Evolutionary conservation across 2,797 vertebrate genomes (phyloP), one percentile per base, ranked within the genome.

Genomic region (Tiaroga cobitis): DNA sequence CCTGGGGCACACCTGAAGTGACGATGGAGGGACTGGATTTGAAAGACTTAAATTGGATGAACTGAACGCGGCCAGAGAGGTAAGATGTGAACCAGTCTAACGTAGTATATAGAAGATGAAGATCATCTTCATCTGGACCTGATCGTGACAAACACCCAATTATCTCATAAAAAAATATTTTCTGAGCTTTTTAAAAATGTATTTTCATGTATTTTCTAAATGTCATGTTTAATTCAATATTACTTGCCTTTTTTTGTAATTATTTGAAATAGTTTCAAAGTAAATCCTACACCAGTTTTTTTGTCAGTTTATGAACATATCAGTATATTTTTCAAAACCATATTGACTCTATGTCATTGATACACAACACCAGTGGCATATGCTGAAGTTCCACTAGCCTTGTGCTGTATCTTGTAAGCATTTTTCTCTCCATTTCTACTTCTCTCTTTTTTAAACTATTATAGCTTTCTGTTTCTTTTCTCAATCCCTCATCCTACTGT

Each of bases 381-480:
- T 1, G 11, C 11, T 26, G 8, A 24, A 54, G 18, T 8, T 9
- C 32, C 65, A 8, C 29, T 34, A 21, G 24, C 15, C 15, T 39
- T 5, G 7, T 34, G 29, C 21, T 15, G 3, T 24, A 3, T 18
- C 7, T 70, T 34, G 10, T 26, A 32, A 24, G 21, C 1, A 29
- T 24, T 49, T 67, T 6, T 11, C 0, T 1, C 1, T 0, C 21
- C 4, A 43, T 46, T 56, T 61, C 37, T 61, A n/a, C 76, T 37
- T 73, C 15, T 59, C 13, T 29, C 46, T 49, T 49, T 67, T 41
- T 51, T 32, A 7, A 67, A 26, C 8, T 34, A 26, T 51, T 37
- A 34, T 63, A 49, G 77, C 29, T 80, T 73, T 85, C 41, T 69
- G 63, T 80, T 85, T 85, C 41, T 74, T 61, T 29, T 59, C 3